These are phyloP conservation scores for Danio tinwini DNA, from an alignment of 2,797 vertebrate species.

Conservation along the genomic window DNA sequence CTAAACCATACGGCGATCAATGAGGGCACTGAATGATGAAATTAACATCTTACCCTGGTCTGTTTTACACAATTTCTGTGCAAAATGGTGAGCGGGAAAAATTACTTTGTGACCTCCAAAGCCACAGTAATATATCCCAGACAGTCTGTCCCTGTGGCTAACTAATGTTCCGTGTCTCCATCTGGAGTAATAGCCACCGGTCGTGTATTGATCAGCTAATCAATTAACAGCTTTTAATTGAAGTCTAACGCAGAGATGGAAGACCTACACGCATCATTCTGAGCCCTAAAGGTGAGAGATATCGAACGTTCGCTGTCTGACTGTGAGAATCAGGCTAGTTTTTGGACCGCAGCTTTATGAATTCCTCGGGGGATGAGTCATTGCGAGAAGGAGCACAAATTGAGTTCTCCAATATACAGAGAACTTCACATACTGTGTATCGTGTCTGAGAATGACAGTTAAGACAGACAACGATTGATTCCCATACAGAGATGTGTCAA, in stretches of 20 bases:
- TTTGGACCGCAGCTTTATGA: slow-evolving; percentile 8
- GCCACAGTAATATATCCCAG: slow-evolving; percentile 39
- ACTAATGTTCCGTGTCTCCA: slow-evolving; percentile 48
- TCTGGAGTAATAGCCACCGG: slow-evolving; percentile 20
- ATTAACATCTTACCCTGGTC: slow-evolving; percentile 55
- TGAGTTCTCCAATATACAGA: slow-evolving; percentile 36
- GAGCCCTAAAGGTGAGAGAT: slow-evolving; percentile 33
- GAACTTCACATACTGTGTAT: slow-evolving; percentile 34
- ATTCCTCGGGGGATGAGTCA: slow-evolving; percentile 26
- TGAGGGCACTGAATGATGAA: slow-evolving; percentile 58
- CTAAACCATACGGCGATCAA: slow-evolving; percentile 44
- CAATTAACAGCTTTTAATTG: slow-evolving; percentile 58
- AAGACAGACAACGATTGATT: slow-evolving; percentile 47
- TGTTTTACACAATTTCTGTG: slow-evolving; percentile 42
- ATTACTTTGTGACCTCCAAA: slow-evolving; percentile 23
- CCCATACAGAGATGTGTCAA: slow-evolving; percentile 33
- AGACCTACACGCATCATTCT: slow-evolving; percentile 30
- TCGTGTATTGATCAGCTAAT: slow-evolving; percentile 37
- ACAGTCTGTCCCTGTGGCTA: slow-evolving; percentile 21
- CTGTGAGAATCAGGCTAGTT: slow-evolving; percentile 7
- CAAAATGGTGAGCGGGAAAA: slow-evolving; percentile 45
- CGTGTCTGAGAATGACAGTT: slow-evolving; percentile 39
- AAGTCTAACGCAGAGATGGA: slow-evolving; percentile 33
- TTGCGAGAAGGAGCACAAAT: slow-evolving; percentile 28
- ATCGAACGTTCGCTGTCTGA: slow-evolving; percentile 19